Percentiles rank a stretch among this genome's conserved stretches.
These are phyloP conservation scores for Argentina silus DNA, from an alignment of 2,797 vertebrate species.

Conservation along the genomic window DNA sequence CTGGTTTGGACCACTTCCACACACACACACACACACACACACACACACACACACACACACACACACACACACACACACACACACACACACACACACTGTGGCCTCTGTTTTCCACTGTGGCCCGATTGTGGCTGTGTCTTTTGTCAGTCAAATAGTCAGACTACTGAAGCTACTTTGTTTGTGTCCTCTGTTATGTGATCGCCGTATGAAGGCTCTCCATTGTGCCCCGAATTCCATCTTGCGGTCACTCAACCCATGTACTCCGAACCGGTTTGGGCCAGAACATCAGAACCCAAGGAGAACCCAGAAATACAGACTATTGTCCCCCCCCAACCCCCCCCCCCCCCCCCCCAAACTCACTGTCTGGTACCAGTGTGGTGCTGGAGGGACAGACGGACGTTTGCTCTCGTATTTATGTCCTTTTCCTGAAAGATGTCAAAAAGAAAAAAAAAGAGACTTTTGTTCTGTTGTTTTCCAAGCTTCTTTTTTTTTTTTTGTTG, in stretches of 20 bases:
- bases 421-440: conserved; percentile 32
- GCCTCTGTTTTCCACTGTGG: conserved; percentile 39
- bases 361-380: conserved; percentile 26
- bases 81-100: conserved; percentile 29
- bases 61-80: neutral
- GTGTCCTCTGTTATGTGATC: conserved; percentile 42
- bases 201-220: conserved; percentile 53
- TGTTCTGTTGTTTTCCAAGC: conserved; percentile 1
- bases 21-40: neutral
- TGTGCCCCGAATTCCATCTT: conserved; percentile 51
- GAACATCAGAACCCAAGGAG: conserved; percentile 22
- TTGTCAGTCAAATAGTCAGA: conserved; percentile 46
- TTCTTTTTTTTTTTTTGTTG: conserved; percentile 42
- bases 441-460: neutral
- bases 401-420: neutral
- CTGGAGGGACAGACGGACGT: neutral
- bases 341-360: conserved; percentile 1
- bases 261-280: conserved; percentile 46
- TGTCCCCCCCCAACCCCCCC: conserved; percentile 2
- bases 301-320: neutral
- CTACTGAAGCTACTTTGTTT: conserved; percentile 56
- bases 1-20: neutral
- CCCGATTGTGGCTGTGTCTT: conserved; percentile 32
- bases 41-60: neutral
- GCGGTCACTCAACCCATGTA: conserved; percentile 17